Evolutionary conservation across 2,888 invertebrate genomes (phyloP).

Genomic region (Meganola albula): DNA sequence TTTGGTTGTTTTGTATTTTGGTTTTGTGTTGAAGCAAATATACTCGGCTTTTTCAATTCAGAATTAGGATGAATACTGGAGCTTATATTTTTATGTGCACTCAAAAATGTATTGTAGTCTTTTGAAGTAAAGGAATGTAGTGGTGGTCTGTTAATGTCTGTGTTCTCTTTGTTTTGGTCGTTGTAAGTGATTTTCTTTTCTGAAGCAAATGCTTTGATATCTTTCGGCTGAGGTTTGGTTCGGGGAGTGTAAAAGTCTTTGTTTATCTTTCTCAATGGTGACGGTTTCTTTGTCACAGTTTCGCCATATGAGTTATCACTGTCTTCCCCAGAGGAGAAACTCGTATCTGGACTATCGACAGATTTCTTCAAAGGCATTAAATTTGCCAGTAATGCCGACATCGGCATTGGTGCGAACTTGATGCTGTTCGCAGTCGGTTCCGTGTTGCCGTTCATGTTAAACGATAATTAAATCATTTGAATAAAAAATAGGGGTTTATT

Average conservation of each 20-base stretch:
- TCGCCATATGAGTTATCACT: constrained; percentile 54
- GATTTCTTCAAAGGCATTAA: constrained; percentile 51
- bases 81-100: constrained; percentile 28
- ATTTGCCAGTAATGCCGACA: constrained; percentile 63
- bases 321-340: constrained; percentile 51
- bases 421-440: constrained; percentile 62
- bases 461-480: constrained; percentile 14
- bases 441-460: constrained; percentile 50
- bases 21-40: constrained; percentile 32
- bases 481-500: no score
- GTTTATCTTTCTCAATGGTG: constrained; percentile 31
- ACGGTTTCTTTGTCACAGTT: constrained; percentile 41
- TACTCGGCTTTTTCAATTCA: constrained; percentile 40
- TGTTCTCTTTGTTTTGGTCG: constrained; percentile 54
- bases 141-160: constrained; percentile 31
- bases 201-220: constrained; percentile 42
- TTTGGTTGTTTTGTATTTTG: constrained; percentile 34
- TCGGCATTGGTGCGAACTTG: constrained; percentile 67
- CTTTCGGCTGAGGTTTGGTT: constrained; percentile 36
- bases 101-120: constrained; percentile 33
- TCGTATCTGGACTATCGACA: constrained; percentile 45
- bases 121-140: constrained; percentile 41
- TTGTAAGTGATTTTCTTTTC: constrained; percentile 42
- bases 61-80: constrained; percentile 27
- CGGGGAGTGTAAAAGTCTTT: constrained; percentile 45